A percentile compares a stretch with the other conserved stretches of the same genome.
Evolutionary conservation across 1,140 invertebrate species (phyloP).

Genomic region (Macrostomum lignano): DNA sequence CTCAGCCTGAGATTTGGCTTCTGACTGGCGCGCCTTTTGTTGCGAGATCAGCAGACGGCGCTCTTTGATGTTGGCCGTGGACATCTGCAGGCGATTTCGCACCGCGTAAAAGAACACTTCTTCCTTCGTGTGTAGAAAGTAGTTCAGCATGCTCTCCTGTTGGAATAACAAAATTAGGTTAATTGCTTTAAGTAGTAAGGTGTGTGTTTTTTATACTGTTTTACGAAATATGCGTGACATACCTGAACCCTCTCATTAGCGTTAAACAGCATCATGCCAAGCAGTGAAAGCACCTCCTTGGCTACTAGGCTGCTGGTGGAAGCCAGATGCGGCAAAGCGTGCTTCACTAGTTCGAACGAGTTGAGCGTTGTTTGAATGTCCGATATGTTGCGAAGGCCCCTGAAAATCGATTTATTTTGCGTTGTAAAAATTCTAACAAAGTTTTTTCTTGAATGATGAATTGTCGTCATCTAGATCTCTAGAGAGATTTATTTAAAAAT

Average conservation of each 20-base stretch:
- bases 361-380: constrained; percentile 21
- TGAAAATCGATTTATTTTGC: too few relatives aligned
- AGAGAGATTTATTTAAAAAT: too few relatives aligned
- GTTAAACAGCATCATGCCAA: constrained; percentile 24
- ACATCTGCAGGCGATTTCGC: neutral
- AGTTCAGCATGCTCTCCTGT: too few relatives aligned
- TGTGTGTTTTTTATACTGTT: too few relatives aligned
- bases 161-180: too few relatives aligned
- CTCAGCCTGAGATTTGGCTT: too few relatives aligned
- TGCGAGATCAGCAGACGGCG: neutral
- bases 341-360: constrained; percentile 15
- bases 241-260: constrained; percentile 26
- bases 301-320: constrained; percentile 18
- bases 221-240: too few relatives aligned
- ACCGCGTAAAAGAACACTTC: constrained; percentile 1
- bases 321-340: constrained; percentile 21
- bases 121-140: constrained; percentile 1
- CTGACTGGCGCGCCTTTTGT: too few relatives aligned
- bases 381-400: constrained; percentile 11
- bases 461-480: too few relatives aligned
- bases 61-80: neutral
- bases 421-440: too few relatives aligned
- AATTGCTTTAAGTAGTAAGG: too few relatives aligned
- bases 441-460: too few relatives aligned
- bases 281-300: constrained; percentile 20